A percentile compares a stretch with the other conserved stretches of the same genome.
These are phyloP conservation scores for Yponomeuta sedellus DNA, from an alignment of 2,888 invertebrate genomes.

Conservation along the genomic window DNA sequence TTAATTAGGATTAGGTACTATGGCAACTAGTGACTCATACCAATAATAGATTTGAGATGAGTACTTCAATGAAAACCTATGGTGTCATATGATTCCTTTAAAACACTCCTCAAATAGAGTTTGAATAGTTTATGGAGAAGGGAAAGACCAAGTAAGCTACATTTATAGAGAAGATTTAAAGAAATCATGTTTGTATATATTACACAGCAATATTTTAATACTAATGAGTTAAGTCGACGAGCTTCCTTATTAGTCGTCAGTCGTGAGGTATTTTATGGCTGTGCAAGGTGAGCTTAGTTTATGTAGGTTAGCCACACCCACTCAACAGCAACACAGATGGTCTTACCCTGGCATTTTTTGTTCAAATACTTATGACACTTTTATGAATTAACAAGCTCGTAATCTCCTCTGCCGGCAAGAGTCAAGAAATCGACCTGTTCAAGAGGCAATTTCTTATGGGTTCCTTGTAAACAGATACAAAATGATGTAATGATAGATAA, in stretches of 20 bases:
- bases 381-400: slow-evolving; percentile 25
- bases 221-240: not conserved
- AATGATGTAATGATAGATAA: slow-evolving; percentile 56
- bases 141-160: no score
- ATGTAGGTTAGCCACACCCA: slow-evolving; percentile 51
- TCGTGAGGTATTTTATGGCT: slow-evolving; percentile 29
- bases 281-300: slow-evolving; percentile 34
- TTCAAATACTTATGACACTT: slow-evolving; percentile 25
- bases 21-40: no score
- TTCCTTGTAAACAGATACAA: not conserved
- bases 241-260: not conserved
- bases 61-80: no score
- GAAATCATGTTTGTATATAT: no score
- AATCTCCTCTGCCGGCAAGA: slow-evolving; percentile 24
- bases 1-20: no score
- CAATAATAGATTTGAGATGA: no score
- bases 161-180: no score
- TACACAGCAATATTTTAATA: not conserved
- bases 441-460: not conserved
- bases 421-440: slow-evolving; percentile 7
- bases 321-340: slow-evolving; percentile 40
- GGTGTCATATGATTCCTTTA: no score
- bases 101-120: no score
- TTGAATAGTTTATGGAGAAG: no score
- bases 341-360: slow-evolving; percentile 73